Conservation (phyloP, 2,113 vertebrate species). For the Hydropotes inermis region DNA sequence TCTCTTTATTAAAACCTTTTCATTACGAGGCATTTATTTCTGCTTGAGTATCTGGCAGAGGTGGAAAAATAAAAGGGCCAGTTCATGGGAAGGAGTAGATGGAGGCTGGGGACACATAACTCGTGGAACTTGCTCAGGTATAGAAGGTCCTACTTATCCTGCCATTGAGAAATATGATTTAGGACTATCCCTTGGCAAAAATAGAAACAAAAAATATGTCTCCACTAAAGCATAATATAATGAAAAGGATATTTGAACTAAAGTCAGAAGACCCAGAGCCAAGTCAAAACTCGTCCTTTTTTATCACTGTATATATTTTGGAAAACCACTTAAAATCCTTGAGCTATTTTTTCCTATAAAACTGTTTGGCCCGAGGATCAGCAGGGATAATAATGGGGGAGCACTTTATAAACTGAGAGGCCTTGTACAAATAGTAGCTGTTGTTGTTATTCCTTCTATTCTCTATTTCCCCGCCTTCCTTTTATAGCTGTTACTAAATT, state of each 20-base stretch:
- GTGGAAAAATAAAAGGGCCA: background rate
- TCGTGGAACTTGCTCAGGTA: background rate
- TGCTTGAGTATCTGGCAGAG: background rate
- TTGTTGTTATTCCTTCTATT: background rate
- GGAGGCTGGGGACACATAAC: background rate
- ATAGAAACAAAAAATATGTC: background rate
- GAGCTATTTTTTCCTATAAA: background rate
- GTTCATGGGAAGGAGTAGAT: background rate
- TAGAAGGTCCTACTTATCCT: background rate
- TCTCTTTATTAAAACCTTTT: background rate
- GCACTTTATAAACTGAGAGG: background rate
- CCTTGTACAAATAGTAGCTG: background rate
- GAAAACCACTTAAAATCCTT: background rate
- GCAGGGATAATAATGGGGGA: background rate
- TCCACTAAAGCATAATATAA: background rate
- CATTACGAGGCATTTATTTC: background rate
- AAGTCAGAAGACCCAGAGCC: background rate
- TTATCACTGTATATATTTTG: background rate
- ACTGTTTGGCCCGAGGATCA: background rate
- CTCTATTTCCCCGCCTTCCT: background rate
- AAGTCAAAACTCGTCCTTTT: background rate
- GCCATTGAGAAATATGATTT: background rate
- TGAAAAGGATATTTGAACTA: background rate
- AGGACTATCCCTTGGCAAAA: background rate
- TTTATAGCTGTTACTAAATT: background rate